A percentile compares a stretch with the other conserved stretches of the same genome.
Evolutionary conservation across 2,797 vertebrate species (phyloP).

Genomic region (Discoglossus pictus): DNA sequence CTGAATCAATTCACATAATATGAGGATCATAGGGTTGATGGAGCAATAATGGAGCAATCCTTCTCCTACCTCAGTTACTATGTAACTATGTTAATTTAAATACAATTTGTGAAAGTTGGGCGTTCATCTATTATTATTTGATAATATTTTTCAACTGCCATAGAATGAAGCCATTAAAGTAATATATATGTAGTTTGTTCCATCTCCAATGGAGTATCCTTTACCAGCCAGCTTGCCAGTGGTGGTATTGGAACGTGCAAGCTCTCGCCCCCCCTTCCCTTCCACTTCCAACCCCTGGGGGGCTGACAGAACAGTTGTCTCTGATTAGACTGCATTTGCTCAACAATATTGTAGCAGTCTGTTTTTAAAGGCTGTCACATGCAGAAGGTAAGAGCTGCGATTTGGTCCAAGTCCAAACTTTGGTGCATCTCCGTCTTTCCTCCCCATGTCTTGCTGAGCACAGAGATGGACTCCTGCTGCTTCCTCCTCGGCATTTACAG

Average conservation of each 20-base stretch:
- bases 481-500: conserved; percentile 82
- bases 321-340: conserved; percentile 89
- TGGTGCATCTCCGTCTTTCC: conserved; percentile 68
- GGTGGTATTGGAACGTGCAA: conserved; percentile 64
- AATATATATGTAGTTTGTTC: no score
- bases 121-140: no score
- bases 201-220: conserved; percentile 45
- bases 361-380: conserved; percentile 78
- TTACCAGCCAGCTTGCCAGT: conserved; percentile 59
- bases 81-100: no score
- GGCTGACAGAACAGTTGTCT: conserved; percentile 74
- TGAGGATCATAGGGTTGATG: no score
- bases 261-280: conserved; percentile 4
- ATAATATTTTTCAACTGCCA: no score
- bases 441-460: conserved; percentile 77
- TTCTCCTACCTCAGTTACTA: no score
- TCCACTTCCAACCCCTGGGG: conserved; percentile 65
- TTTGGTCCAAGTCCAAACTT: conserved; percentile 87
- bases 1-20: no score
- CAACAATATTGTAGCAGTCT: conserved; percentile 83
- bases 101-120: no score
- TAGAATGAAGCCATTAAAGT: no score
- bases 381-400: conserved; percentile 92
- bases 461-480: conserved; percentile 81
- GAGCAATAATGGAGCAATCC: no score